A percentile compares a stretch with the other conserved stretches of the same genome.
Evolutionary conservation across 2,888 invertebrate genomes (phyloP).

Genomic region (Trilocha varians): DNA sequence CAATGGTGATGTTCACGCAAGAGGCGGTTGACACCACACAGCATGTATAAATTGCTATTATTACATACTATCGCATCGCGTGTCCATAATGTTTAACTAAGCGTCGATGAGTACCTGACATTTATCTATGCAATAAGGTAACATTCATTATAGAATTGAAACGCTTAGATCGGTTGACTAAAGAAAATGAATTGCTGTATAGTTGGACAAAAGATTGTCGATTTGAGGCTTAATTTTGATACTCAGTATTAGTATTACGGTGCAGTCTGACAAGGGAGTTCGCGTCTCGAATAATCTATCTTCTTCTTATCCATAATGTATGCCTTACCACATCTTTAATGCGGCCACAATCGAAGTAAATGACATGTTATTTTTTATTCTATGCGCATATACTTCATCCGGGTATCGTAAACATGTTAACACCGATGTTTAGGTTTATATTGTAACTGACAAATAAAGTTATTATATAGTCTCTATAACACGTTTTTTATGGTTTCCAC

Average conservation of each 20-base stretch:
- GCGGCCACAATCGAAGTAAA: conserved; percentile 67
- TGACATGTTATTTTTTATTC: conserved; percentile 70
- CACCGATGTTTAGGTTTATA: conserved; percentile 58
- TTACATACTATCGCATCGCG: conserved; percentile 43
- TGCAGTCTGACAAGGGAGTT: background rate
- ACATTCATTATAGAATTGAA: too few species aligned
- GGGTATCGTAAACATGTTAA: conserved; percentile 64
- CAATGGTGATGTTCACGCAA: conserved; percentile 52
- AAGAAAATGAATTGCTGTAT: too few species aligned
- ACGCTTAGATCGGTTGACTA: too few species aligned
- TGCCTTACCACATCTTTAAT: conserved; percentile 56
- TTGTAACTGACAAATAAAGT: conserved; percentile 38
- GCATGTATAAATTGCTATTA: conserved; percentile 41
- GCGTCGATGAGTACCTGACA: conserved; percentile 33
- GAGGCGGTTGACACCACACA: conserved; percentile 56
- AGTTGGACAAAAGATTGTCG: too few species aligned
- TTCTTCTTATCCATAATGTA: conserved; percentile 47
- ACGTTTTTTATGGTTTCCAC: conserved; percentile 2
- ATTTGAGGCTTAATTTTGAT: background rate
- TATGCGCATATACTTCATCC: conserved; percentile 56
- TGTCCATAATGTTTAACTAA: conserved; percentile 31
- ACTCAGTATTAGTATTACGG: background rate
- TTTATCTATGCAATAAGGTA: conserved; percentile 18
- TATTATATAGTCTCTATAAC: conserved; percentile 22
- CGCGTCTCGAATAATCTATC: too few species aligned